Evolutionary conservation across 1,140 invertebrate genomes (phyloP), one percentile per base, ranked within the genome.

Genomic region (Doryteuthis pealeii): DNA sequence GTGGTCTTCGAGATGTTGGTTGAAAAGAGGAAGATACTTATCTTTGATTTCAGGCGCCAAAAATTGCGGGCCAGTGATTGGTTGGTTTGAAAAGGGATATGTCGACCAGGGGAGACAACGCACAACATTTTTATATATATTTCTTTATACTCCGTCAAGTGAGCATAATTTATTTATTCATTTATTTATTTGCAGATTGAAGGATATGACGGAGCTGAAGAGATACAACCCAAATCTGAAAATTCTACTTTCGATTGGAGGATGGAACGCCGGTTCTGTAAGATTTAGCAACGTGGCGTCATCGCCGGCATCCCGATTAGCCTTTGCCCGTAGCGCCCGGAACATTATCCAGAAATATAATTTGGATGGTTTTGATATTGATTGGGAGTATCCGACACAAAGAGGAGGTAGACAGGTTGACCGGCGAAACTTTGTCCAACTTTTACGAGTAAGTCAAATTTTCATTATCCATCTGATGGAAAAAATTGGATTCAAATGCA

Each of bases 361-460:
- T 15, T 54, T 74, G 8, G 73, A 74, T 33, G 73, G 73, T 26
- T 32, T 74, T 14, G 73, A 74, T n/a, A 49, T 74, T n/a, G 73
- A 74, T 43, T 74, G 73, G 73, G 73, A 74, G 49, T 74, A 69
- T 68, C 73, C 73, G 6, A 43, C 72, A 18, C 35, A 74, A 32
- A 69, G 81, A 58, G 81, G 81, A 1, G 76, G 80, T 10, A 26
- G 22, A 8, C 31, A 78, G 14, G 67, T 12, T 14, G 81, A 82
- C 71, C 78, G 78, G 67, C 28, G n/a, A 5, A 74, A 79, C n/a
- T 83, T 79, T 74, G 80, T 80, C 12, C 15, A 35, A 12, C 71
- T 81, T 35, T 18, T 81, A 14, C 72, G 77, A 78, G 81, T 82
- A 73, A 78, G n/a, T n/a, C n/a, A n/a, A n/a, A n/a, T n/a, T n/a